phyloP scores from a whole-genome alignment of 2,888 invertebrate genomes.

The Aspidiotus rigidus region DNA sequence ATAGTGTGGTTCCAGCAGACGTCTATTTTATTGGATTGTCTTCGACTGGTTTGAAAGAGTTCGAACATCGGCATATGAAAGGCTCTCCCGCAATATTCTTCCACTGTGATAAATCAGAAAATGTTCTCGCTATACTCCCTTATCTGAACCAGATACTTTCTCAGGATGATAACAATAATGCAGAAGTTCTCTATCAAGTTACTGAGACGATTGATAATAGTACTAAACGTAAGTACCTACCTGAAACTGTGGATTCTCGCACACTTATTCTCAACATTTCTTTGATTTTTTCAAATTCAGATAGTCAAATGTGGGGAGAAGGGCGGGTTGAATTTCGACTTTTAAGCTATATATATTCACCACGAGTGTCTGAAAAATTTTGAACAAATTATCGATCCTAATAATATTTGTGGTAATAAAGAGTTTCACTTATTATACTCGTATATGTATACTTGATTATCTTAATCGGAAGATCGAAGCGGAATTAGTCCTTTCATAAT shows the following conservation, averaged over 20 bases:
- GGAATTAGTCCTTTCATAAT: no score
- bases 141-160: constrained; percentile 3
- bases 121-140: background rate
- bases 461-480: no score
- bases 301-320: background rate
- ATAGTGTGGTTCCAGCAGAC: constrained; percentile 1
- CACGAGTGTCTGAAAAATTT: no score
- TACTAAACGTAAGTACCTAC: no score
- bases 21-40: constrained; percentile 15
- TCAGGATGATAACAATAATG: background rate
- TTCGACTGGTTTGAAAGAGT: constrained; percentile 18
- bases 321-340: background rate
- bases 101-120: constrained; percentile 14
- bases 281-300: background rate
- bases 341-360: background rate
- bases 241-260: background rate
- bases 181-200: constrained; percentile 8
- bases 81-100: constrained; percentile 15
- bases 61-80: constrained; percentile 7
- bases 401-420: no score
- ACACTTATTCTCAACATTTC: background rate
- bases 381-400: no score
- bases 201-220: no score
- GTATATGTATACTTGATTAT: no score
- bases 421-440: no score